Evolutionary conservation across 2,113 vertebrate genomes (phyloP).

Genomic region (Smithornis capensis): DNA sequence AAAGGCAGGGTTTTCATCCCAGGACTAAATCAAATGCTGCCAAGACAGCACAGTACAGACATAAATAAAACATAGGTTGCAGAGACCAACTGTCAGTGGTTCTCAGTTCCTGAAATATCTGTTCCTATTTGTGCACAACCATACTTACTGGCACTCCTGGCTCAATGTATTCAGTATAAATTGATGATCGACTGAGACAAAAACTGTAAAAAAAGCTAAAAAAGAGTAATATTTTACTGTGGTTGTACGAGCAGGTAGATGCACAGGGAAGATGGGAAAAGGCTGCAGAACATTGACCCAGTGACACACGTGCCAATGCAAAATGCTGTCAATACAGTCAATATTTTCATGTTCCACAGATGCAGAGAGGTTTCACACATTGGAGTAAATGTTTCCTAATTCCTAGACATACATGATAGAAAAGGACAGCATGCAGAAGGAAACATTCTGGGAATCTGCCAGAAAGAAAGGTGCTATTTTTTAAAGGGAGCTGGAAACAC

Average conservation of each 20-base stretch:
- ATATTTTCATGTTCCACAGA: background rate
- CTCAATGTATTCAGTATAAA: background rate
- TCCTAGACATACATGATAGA: background rate
- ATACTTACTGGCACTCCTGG: background rate
- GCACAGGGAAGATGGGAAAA: background rate
- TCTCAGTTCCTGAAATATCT: background rate
- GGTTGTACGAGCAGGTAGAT: background rate
- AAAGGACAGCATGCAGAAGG: background rate
- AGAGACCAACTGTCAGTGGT: background rate
- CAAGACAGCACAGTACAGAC: background rate
- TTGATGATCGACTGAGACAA: background rate
- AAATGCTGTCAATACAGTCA: background rate
- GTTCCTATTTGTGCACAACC: background rate
- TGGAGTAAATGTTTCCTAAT: background rate
- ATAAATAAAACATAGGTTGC: constrained; percentile 25
- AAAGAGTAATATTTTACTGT: background rate
- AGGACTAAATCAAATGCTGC: background rate
- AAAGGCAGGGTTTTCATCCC: background rate
- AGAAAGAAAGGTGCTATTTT: background rate
- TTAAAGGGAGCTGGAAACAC: background rate
- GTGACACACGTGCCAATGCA: rapidly evolving
- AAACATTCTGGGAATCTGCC: background rate
- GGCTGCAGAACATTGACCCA: background rate
- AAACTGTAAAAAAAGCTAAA: background rate
- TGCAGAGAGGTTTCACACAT: background rate